A percentile compares a stretch with the other conserved stretches of the same genome.
Conservation (phyloP, 1,140 invertebrate species). For the Zophobas atratus region DNA sequence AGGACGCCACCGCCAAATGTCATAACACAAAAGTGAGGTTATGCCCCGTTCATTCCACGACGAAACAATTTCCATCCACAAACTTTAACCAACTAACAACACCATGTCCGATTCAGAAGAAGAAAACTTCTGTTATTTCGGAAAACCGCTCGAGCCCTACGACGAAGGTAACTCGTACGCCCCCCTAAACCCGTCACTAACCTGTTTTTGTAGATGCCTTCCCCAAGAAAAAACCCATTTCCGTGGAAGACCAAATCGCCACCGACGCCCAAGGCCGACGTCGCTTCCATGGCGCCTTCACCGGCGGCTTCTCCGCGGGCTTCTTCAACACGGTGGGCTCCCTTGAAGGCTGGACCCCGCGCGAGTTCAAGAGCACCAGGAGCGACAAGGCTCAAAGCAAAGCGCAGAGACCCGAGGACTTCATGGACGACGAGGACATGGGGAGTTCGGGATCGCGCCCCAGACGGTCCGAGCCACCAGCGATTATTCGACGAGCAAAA, state of each 20-base stretch:
- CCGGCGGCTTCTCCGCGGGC: constrained; percentile 98
- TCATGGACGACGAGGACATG: constrained; percentile 99
- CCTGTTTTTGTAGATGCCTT: constrained; percentile 77
- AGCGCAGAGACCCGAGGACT: constrained; percentile 88
- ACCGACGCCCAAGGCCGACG: constrained; percentile 91
- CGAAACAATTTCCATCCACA: neutral
- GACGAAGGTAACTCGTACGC: constrained; percentile 79
- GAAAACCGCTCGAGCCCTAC: constrained; percentile 82
- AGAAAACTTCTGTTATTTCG: constrained; percentile 80
- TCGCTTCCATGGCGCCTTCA: constrained; percentile 99
- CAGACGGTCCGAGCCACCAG: constrained; percentile 83
- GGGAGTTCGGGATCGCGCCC: constrained; percentile 96
- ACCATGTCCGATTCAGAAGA: constrained; percentile 71
- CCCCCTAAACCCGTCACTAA: constrained; percentile 50
- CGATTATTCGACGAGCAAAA: constrained; percentile 75
- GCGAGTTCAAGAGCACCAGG: constrained; percentile 92
- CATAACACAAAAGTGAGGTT: neutral
- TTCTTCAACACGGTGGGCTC: constrained; percentile 98
- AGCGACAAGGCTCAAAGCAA: constrained; percentile 74
- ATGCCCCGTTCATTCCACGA: neutral
- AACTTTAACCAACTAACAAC: neutral
- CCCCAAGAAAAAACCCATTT: constrained; percentile 84
- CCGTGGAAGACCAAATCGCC: constrained; percentile 92
- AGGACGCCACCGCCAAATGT: no score
- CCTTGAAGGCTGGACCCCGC: constrained; percentile 95